Base-by-base conservation (phyloP, 2,888 invertebrate species). In the Ophion obscuratus region DNA sequence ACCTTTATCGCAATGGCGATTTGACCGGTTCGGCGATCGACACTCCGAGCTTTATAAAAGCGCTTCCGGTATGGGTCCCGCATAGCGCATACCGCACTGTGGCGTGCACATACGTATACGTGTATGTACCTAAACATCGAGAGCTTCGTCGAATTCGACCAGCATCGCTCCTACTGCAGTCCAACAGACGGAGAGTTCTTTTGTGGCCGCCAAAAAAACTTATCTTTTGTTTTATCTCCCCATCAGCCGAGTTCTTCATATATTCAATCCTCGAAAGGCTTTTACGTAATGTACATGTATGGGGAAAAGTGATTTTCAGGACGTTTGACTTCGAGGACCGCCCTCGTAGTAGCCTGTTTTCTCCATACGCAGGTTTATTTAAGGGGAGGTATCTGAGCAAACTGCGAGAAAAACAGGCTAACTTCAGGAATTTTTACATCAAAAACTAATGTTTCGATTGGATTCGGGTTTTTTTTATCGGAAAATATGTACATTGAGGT, bases 21-120 rank as follows among this genome's bases (percentile, higher is more conserved):
- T 78, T 75, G 66, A 79, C 70, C 82, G 61, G 70, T 79, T 70
- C 78, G 66, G 40, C 79, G 78, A 85, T 82, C 85, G 82, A 79
- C 82, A 85, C 82, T 85, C 64, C 36, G 82, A 79, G 75, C 85
- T 79, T 85, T 85, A 82, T 78, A 85, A 82, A 85, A 85, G 79
- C 85, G 79, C 76, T 85, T 85, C 78, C 82, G 79, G 85, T 71
- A 79, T 75, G 79, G 31, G 40, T 59, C 70, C 79, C 70, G 78
- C 82, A 79, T 70, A 53, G 75, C 57, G 31, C 62, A 62, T 68
- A 68, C 62, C 61, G 24, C 53, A 53, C 53, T 40, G 53, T 66
- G 64, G 11, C 27, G 27, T n/a, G 44, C 40, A 44, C 27, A 20
- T 53, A 20, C 0, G n/a, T 76, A 17, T 53, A 6, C 17, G 40